phyloP scores from a whole-genome alignment of 1,140 invertebrate genomes.

The Drosophila saltans region DNA sequence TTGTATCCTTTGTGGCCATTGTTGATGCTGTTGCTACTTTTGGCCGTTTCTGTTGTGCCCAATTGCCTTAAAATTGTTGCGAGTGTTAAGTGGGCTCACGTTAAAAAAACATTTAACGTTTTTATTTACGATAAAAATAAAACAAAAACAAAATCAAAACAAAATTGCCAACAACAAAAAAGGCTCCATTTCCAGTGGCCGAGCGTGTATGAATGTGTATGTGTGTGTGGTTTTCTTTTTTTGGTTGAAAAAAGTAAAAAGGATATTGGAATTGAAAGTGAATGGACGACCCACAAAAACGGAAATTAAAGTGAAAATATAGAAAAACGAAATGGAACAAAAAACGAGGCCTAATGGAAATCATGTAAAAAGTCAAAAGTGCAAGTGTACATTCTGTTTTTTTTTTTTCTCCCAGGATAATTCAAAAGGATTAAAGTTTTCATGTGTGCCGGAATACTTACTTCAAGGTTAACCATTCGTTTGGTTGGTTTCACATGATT shows the following conservation, averaged over 20 bases:
- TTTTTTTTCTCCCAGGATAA: neutral
- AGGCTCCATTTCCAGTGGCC: conserved; percentile 2
- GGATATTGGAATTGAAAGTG: conserved; percentile 54
- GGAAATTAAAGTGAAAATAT: conserved; percentile 78
- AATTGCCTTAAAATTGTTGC: conserved; percentile 80
- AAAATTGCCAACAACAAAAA: conserved; percentile 20
- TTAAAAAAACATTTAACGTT: conserved; percentile 82
- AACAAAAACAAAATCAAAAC: conserved; percentile 30
- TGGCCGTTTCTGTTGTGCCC: conserved; percentile 56
- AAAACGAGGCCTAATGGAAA: conserved; percentile 14
- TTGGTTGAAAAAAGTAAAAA: conserved; percentile 56
- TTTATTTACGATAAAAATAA: conserved; percentile 71
- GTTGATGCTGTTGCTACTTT: conserved; percentile 36
- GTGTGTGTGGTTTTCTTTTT: neutral
- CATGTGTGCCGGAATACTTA: too few species aligned
- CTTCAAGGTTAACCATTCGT: neutral
- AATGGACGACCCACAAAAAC: conserved; percentile 45
- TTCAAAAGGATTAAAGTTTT: neutral
- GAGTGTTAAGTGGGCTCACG: conserved; percentile 77
- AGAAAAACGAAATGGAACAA: conserved; percentile 24
- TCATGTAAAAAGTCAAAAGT: conserved; percentile 29
- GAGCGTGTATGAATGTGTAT: neutral
- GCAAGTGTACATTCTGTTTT: conserved; percentile 1
- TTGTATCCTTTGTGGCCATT: conserved; percentile 60
- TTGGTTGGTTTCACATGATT: too few species aligned